Base-by-base conservation (phyloP, 2,113 vertebrate genomes). In the Hippolais icterina region DNA sequence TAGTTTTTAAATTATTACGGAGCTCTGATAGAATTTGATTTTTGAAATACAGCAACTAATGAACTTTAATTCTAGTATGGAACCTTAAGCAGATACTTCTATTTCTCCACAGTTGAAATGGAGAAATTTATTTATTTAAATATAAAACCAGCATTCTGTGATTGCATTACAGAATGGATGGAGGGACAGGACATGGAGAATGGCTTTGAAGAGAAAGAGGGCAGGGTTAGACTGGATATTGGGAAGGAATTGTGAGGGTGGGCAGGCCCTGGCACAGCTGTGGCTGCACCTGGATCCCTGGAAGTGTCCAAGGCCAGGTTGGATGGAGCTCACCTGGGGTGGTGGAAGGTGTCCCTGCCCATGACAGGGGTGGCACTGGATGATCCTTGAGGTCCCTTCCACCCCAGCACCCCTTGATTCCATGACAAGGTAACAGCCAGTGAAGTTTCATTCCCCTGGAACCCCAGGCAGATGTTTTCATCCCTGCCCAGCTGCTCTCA, bases 351-450 rank as follows among this genome's bases (percentile, higher is more conserved):
- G 70, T n/a, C n/a, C 60, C 60, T 60, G 53, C 23, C 53, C 42
- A 46, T 1, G 53, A 33, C 53, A 75, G 60, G 35, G 37, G 5
- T 39, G 33, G 28, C 5, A 60, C n/a, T 41, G 54, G 41, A 5
- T 24, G 71, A 1, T 6, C 41, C 28, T 1, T 16, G 13, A 63
- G 25, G 41, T 7, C 25, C 47, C 42, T 35, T n/a, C 41, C 87
- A 89, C 3, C 23, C 28, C 53, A 66, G 5, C 39, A 47, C 0
- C 17, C 54, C 17, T 6, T 15, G n/a, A 24, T 20, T 61, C 39
- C 2, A 5, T 37, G 54, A 4, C 33, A 77, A 0, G 4, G 0
- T 0, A 39, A 6, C 23, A 60, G 7, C 21, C 83, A 78, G 56
- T 4, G 64, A 33, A 9, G n/a, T 24, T 29, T 1, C 31, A 21